Evolutionary conservation across 1,140 invertebrate species (phyloP), one percentile per base, ranked within the genome.

Genomic region (Drosophila kikkawai): DNA sequence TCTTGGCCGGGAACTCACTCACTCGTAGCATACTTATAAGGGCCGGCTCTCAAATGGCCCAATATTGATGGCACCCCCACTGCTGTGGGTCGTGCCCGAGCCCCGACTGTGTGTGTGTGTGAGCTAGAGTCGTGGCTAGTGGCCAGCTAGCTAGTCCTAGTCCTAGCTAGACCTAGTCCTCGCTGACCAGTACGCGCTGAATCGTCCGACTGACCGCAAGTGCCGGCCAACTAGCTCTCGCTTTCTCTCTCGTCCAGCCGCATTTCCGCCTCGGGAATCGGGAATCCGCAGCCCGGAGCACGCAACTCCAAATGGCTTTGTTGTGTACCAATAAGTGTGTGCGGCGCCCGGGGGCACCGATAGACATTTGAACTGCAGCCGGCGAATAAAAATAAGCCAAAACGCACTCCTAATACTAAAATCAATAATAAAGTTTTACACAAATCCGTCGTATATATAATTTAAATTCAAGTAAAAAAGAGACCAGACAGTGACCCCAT

Each of bases 121-220:
- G 47, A 59, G 32, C 45, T 9, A 56, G 34, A 39, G 53, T 56
- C 53, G 47, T 67, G 37, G 63, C 50, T 68, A 51, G 47, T 59
- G 63, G 74, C 61, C 57, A 66, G 74, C 55, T 44, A 75, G 74
- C 13, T 66, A 76, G 64, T 44, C 74, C 51, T 50, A 74, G 53
- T 56, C 68, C 71, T 56, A 55, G 71, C 84, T 83, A 88, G 85
- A 29, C 57, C 70, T 65, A 37, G 70, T 67, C 55, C 59, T 45
- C 34, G 61, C 63, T 87, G 87, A 91, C 91, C 91, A 92, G 91
- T 92, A 75, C 79, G 71, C 65, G 63, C 75, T 69, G 60, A 90
- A 92, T 67, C 91, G 91, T 92, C 78, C 87, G 79, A 88, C 91
- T 92, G 91, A 92, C 91, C 91, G 84, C 82, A 91, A 91, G 87